Conservation (phyloP, 2,888 invertebrate genomes). For the Pimpla rufipes region DNA sequence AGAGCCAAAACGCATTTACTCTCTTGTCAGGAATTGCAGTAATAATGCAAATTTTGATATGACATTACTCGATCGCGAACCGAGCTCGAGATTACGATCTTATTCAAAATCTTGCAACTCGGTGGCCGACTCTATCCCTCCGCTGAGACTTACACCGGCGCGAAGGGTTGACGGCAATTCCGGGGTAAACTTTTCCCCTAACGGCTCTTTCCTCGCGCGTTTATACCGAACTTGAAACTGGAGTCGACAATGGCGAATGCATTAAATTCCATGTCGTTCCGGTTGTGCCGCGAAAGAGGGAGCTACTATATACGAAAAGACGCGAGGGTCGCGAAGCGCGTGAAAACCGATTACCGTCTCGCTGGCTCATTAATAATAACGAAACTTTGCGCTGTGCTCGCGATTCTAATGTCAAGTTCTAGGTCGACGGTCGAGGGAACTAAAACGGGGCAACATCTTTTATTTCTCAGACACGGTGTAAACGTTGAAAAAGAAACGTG, state of each 20-base stretch:
- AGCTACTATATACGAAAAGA: slow-evolving; percentile 2
- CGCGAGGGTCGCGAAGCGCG: slow-evolving; percentile 42
- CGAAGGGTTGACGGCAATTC: not conserved
- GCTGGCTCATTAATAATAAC: slow-evolving; percentile 67
- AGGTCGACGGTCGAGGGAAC: slow-evolving; percentile 2
- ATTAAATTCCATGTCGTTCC: not conserved
- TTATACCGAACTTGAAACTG: not conserved
- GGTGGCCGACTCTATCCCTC: not conserved
- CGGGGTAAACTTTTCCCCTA: not conserved
- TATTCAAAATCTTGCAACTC: slow-evolving; percentile 6
- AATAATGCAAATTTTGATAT: slow-evolving; percentile 33
- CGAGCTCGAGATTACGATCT: not conserved
- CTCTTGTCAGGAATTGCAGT: not conserved
- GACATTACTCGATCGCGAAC: slow-evolving; percentile 6
- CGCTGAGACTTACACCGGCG: slow-evolving; percentile 11
- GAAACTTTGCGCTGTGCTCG: slow-evolving; percentile 51
- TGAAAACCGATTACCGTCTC: slow-evolving; percentile 58
- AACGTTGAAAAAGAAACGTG: too few species aligned
- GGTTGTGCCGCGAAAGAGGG: not conserved
- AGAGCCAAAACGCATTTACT: too few species aligned
- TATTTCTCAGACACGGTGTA: too few species aligned
- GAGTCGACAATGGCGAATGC: slow-evolving; percentile 14
- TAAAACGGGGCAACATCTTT: not conserved
- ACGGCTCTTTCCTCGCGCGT: slow-evolving; percentile 20
- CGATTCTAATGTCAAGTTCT: slow-evolving; percentile 35